A percentile compares a stretch with the other conserved stretches of the same genome.
These are phyloP conservation scores for Mamestra configurata DNA, from an alignment of 1,140 invertebrate genomes.

Conservation along the genomic window DNA sequence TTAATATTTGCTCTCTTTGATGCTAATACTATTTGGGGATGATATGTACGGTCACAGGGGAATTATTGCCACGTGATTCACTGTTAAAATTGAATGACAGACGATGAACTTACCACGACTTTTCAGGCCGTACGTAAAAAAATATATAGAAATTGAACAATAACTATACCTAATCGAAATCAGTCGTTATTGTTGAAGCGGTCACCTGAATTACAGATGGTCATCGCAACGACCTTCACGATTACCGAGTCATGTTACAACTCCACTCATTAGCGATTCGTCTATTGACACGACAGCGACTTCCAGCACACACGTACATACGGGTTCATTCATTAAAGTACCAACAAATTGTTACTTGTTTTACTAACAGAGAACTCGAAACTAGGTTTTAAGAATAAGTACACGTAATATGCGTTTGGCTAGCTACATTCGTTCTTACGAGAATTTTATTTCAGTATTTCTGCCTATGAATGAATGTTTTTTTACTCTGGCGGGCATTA, in stretches of 20 bases:
- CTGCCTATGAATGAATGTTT: background rate
- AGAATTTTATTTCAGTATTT: background rate
- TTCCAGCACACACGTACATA: conserved; percentile 6
- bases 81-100: background rate
- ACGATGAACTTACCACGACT: background rate
- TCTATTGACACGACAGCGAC: conserved; percentile 36
- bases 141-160: background rate
- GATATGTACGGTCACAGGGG: background rate
- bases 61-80: background rate
- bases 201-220: conserved; percentile 43
- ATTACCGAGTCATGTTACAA: conserved; percentile 13
- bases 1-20: conserved; percentile 27
- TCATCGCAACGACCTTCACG: conserved; percentile 15
- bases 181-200: background rate
- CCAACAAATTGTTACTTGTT: conserved; percentile 25
- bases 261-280: conserved; percentile 17
- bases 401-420: background rate
- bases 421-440: background rate
- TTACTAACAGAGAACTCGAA: conserved; percentile 1
- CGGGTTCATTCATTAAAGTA: conserved; percentile 36
- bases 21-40: background rate
- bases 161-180: background rate
- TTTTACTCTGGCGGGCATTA: background rate
- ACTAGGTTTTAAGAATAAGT: background rate
- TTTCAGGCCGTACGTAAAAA: background rate